Percentiles rank a stretch among this genome's conserved stretches.
Evolutionary conservation across 2,797 vertebrate species (phyloP).

Genomic region (Diplodus puntazzo): DNA sequence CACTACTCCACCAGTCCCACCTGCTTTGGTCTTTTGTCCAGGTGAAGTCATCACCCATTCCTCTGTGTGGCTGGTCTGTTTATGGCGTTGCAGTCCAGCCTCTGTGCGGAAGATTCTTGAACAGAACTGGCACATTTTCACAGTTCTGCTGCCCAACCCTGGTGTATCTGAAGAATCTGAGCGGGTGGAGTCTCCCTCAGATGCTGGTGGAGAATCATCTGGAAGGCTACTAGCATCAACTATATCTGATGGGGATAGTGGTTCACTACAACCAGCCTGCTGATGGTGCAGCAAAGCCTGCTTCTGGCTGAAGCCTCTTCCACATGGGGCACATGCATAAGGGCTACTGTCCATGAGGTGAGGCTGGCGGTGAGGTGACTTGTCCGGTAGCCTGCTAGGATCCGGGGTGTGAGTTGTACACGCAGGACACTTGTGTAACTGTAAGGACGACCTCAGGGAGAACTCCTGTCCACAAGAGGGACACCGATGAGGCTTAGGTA

Average conservation of each 20-base stretch:
- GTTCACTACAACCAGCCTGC: constrained; percentile 77
- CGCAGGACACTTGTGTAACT: constrained; percentile 73
- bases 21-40: constrained; percentile 25
- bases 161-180: constrained; percentile 63
- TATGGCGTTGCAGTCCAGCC: constrained; percentile 67
- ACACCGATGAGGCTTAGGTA: constrained; percentile 82
- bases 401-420: constrained; percentile 41
- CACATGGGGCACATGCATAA: constrained; percentile 81
- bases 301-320: constrained; percentile 81
- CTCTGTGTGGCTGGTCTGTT: constrained; percentile 38
- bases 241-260: constrained; percentile 1
- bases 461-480: constrained; percentile 77
- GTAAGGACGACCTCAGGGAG: constrained; percentile 78
- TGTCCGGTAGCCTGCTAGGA: constrained; percentile 46
- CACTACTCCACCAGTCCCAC: neutral
- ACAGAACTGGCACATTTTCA: constrained; percentile 67
- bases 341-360: constrained; percentile 70
- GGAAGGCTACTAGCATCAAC: constrained; percentile 44
- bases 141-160: constrained; percentile 36
- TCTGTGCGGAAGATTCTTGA: constrained; percentile 55
- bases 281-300: constrained; percentile 84
- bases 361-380: constrained; percentile 50
- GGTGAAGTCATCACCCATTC: neutral
- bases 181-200: constrained; percentile 57
- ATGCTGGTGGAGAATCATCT: constrained; percentile 54